These are phyloP conservation scores for Ooceraea biroi DNA, from an alignment of 1,140 invertebrate species.

Conservation along the genomic window DNA sequence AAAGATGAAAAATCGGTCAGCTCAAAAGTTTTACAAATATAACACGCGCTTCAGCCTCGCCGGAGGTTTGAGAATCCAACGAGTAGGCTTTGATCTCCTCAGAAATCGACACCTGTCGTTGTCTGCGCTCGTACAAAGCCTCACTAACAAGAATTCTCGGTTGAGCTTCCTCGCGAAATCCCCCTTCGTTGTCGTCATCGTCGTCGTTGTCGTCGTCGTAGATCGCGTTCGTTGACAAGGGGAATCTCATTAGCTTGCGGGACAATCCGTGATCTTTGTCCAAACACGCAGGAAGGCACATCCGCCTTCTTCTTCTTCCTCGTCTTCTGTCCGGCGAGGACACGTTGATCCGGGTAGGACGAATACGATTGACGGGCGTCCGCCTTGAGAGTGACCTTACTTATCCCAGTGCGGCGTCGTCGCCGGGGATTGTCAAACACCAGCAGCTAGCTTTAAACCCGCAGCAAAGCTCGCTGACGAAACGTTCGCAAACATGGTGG, in stretches of 20 bases:
- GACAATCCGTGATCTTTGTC: constrained; percentile 74
- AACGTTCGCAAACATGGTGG: constrained; percentile 41
- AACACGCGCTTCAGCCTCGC: constrained; percentile 3
- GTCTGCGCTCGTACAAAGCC: constrained; percentile 56
- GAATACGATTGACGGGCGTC: constrained; percentile 71
- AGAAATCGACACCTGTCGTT: constrained; percentile 71
- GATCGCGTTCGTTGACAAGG: constrained; percentile 71
- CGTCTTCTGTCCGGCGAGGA: constrained; percentile 59
- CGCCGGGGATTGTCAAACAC: constrained; percentile 66
- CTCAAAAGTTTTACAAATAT: constrained; percentile 17
- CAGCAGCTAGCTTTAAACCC: constrained; percentile 55
- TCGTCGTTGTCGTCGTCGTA: constrained; percentile 52
- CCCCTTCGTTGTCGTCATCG: constrained; percentile 24
- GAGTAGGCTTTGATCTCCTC: constrained; percentile 64
- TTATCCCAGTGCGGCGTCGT: constrained; percentile 42
- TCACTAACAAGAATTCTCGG: constrained; percentile 72
- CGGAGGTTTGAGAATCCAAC: neutral
- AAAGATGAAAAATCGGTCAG: constrained; percentile 15
- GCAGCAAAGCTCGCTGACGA: constrained; percentile 56
- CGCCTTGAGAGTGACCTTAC: constrained; percentile 66
- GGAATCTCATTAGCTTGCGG: constrained; percentile 72
- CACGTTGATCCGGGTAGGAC: constrained; percentile 64
- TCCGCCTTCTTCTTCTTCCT: constrained; percentile 40
- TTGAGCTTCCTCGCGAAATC: constrained; percentile 69
- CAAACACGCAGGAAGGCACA: constrained; percentile 68